Evolutionary conservation across 2,888 invertebrate genomes (phyloP).

Genomic region (Sinotaia quadrata): DNA sequence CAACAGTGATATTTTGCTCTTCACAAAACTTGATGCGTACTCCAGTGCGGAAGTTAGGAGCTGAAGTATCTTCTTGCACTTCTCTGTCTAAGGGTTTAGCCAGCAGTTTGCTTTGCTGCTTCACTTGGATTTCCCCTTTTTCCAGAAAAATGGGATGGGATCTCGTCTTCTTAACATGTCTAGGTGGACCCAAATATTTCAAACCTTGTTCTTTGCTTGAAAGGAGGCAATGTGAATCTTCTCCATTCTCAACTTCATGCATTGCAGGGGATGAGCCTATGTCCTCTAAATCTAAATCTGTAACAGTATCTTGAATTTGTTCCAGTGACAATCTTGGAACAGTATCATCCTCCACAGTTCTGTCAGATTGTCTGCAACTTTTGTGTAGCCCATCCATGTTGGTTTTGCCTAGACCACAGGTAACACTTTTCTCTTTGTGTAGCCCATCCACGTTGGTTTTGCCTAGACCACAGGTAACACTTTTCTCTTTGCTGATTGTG

Average conservation of each 20-base stretch:
- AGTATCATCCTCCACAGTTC: neutral
- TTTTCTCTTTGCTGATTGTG: too few species aligned
- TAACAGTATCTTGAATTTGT: neutral
- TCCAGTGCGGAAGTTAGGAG: too few species aligned
- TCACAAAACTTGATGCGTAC: slow-evolving; percentile 46
- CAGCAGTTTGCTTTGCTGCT: neutral
- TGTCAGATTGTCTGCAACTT: neutral
- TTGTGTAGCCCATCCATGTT: neutral
- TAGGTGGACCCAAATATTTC: slow-evolving; percentile 20
- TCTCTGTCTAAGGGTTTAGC: too few species aligned
- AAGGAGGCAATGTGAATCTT: neutral
- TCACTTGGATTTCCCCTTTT: too few species aligned
- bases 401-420: neutral
- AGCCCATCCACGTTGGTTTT: neutral
- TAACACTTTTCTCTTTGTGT: neutral
- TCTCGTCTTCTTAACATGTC: neutral
- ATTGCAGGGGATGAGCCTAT: neutral
- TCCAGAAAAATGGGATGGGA: slow-evolving; percentile 19
- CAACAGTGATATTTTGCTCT: slow-evolving; percentile 50
- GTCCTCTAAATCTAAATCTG: neutral
- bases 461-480: neutral
- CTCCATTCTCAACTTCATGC: neutral
- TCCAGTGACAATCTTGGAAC: neutral
- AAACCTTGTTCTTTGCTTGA: slow-evolving; percentile 3
- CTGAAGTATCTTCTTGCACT: too few species aligned